phyloP scores from a whole-genome alignment of 2,113 vertebrate genomes.

The Isichthys henryi region DNA sequence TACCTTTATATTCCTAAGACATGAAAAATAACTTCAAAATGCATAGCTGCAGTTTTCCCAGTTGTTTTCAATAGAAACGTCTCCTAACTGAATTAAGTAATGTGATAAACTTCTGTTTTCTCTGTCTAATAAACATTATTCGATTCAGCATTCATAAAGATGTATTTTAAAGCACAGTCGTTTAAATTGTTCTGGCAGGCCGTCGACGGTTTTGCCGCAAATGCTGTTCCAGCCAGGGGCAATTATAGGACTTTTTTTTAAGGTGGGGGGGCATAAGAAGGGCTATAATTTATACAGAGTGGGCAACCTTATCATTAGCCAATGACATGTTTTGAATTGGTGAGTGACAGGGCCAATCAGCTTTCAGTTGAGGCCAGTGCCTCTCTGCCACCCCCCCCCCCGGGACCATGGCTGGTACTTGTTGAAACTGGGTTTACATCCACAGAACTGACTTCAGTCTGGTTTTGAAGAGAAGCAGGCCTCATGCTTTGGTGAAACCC shows the following conservation, averaged over 20 bases:
- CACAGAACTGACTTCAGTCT: not conserved
- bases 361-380: not conserved
- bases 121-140: not conserved
- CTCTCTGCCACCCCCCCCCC: not conserved
- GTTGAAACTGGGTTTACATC: not conserved
- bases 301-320: not conserved
- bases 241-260: not conserved
- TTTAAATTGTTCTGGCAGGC: not conserved
- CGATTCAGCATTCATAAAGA: not conserved
- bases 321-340: not conserved
- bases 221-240: not conserved
- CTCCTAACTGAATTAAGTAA: not conserved
- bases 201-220: not conserved
- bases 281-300: not conserved
- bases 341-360: not conserved
- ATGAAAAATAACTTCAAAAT: not conserved
- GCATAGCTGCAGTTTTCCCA: not conserved
- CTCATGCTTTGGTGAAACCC: not conserved
- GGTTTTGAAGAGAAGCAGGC: not conserved
- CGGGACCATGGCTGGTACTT: not conserved
- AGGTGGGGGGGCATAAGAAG: not conserved
- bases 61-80: not conserved
- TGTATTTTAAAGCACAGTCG: not conserved
- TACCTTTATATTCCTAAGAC: not conserved
- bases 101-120: not conserved